These are phyloP conservation scores for Cephus pulcher DNA, from an alignment of 2,888 invertebrate species.

Conservation along the genomic window DNA sequence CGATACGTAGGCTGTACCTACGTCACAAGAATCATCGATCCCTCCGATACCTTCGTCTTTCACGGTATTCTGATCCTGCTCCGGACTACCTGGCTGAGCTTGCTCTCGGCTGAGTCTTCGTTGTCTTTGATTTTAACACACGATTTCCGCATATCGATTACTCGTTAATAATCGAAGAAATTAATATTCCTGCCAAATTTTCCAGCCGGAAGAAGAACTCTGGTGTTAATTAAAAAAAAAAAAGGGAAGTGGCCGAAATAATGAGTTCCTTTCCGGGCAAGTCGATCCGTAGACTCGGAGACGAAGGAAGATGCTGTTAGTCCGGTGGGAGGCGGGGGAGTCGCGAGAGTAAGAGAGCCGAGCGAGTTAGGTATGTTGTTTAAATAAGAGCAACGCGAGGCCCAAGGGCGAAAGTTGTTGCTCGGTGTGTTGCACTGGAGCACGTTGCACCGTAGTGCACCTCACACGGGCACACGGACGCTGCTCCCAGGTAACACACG, in stretches of 20 bases:
- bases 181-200: too few species aligned
- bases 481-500: constrained; percentile 21
- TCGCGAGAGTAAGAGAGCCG: constrained; percentile 57
- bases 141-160: too few species aligned
- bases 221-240: not conserved
- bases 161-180: too few species aligned
- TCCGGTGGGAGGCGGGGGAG: constrained; percentile 35
- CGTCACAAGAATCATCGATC: too few species aligned
- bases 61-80: too few species aligned
- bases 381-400: constrained; percentile 63
- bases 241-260: not conserved
- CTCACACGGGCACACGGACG: constrained; percentile 1
- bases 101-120: too few species aligned
- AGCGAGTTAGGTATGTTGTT: constrained; percentile 64
- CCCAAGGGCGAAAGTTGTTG: constrained; percentile 63
- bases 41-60: too few species aligned
- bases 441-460: constrained; percentile 8
- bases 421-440: constrained; percentile 18
- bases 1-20: constrained; percentile 22
- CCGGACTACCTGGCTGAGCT: too few species aligned
- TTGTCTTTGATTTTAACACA: too few species aligned
- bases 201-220: too few species aligned
- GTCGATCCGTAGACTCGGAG: constrained; percentile 1
- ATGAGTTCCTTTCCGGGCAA: constrained; percentile 43
- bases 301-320: constrained; percentile 15